Percentiles rank a stretch among this genome's conserved stretches.
These are phyloP conservation scores for Drosophila athabasca DNA, from an alignment of 1,140 invertebrate genomes.

Conservation along the genomic window DNA sequence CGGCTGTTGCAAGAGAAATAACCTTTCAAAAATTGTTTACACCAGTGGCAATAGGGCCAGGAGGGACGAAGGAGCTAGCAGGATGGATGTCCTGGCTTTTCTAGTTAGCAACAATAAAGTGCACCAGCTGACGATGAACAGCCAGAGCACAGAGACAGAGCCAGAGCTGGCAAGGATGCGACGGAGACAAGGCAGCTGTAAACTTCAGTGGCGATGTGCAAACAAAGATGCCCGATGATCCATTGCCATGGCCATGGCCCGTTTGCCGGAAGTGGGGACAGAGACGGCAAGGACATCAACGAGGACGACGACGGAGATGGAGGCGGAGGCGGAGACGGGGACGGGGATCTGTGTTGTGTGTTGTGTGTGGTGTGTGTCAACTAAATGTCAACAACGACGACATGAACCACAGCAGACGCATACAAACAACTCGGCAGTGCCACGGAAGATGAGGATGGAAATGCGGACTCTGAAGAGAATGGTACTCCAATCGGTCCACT, in stretches of 20 bases:
- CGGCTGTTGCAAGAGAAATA: slow-evolving; percentile 70
- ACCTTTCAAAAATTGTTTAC: slow-evolving; percentile 79
- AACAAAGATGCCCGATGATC: slow-evolving; percentile 76
- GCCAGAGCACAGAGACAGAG: slow-evolving; percentile 27
- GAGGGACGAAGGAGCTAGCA: background rate
- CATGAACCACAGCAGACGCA: slow-evolving; percentile 57
- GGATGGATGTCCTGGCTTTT: slow-evolving; percentile 47
- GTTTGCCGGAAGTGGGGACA: slow-evolving; percentile 57
- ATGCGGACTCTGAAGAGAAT: slow-evolving; percentile 1
- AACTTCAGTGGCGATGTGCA: slow-evolving; percentile 58
- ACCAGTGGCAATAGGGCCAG: slow-evolving; percentile 24
- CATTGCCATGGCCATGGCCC: slow-evolving; percentile 59
- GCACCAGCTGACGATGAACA: slow-evolving; percentile 68
- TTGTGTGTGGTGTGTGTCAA: slow-evolving; percentile 64
- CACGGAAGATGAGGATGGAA: slow-evolving; percentile 20
- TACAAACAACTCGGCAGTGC: slow-evolving; percentile 25
- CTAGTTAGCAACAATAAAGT: slow-evolving; percentile 65
- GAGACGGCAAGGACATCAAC: background rate
- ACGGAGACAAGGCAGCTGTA: slow-evolving; percentile 16
- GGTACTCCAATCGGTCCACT: slow-evolving; percentile 2
- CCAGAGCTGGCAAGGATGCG: background rate
- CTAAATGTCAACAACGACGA: slow-evolving; percentile 73
- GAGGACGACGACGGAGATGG: background rate
- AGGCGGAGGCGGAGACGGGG: background rate
- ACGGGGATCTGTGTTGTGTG: slow-evolving; percentile 8